Evolutionary conservation across 2,797 vertebrate species (phyloP).

Genomic region (Parotocinclus haroldoi): DNA sequence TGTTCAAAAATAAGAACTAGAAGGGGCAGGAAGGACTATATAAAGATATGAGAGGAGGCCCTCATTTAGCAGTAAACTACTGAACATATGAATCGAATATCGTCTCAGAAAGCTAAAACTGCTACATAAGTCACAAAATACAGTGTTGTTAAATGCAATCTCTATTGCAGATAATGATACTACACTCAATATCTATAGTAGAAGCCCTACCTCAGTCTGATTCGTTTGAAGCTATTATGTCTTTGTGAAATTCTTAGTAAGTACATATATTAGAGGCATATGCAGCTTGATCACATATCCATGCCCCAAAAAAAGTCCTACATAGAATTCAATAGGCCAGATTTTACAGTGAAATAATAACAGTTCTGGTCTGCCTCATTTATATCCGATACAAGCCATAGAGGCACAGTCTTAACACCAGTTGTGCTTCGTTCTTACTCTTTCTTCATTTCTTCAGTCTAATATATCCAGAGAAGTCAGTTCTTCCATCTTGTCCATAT

Average conservation of each 20-base stretch:
- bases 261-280: conserved; percentile 27
- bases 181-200: conserved; percentile 57
- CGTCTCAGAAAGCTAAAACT: conserved; percentile 66
- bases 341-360: conserved; percentile 46
- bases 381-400: conserved; percentile 51
- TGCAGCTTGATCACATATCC: conserved; percentile 27
- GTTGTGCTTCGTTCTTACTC: background rate
- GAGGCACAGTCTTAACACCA: conserved; percentile 21
- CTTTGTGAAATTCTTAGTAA: conserved; percentile 59
- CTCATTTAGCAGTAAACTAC: conserved; percentile 64
- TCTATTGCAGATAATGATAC: conserved; percentile 68
- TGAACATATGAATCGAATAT: conserved; percentile 54
- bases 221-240: conserved; percentile 44
- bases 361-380: conserved; percentile 39
- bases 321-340: conserved; percentile 50
- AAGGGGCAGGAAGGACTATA: conserved; percentile 43
- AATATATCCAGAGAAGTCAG: too few relatives aligned
- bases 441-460: conserved; percentile 14
- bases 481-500: conserved; percentile 22
- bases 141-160: conserved; percentile 63
- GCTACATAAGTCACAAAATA: conserved; percentile 76
- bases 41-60: conserved; percentile 67
- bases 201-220: conserved; percentile 44
- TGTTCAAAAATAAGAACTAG: conserved; percentile 59
- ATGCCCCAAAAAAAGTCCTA: background rate